Conservation (phyloP, 1,140 invertebrate species). For the Holotrichia oblita region DNA sequence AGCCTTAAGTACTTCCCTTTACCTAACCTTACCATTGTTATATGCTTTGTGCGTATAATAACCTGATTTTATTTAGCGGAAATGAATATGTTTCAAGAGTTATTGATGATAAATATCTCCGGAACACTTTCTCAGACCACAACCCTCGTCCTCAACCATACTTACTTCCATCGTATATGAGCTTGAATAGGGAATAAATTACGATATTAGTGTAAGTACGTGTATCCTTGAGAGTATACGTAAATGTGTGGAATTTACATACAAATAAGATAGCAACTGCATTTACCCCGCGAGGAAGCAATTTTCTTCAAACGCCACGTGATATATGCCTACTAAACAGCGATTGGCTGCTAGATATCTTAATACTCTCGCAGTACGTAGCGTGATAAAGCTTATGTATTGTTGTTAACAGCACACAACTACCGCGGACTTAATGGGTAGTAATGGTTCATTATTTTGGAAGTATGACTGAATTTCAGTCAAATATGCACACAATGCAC, state of each 20-base stretch:
- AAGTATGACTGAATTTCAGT: not conserved
- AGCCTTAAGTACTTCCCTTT: too few relatives aligned
- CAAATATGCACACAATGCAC: too few relatives aligned
- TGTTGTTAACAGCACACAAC: not conserved
- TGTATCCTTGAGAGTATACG: not conserved
- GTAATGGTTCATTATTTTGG: not conserved
- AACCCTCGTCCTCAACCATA: too few relatives aligned
- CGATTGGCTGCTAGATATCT: not conserved
- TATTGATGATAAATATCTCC: too few relatives aligned
- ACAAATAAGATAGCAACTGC: not conserved
- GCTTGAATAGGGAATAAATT: not conserved
- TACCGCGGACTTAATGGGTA: not conserved
- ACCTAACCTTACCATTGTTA: too few relatives aligned
- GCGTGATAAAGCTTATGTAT: not conserved
- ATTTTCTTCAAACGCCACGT: not conserved
- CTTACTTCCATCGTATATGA: too few relatives aligned
- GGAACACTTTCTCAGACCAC: too few relatives aligned
- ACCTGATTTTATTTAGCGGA: too few relatives aligned
- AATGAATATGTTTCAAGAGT: too few relatives aligned
- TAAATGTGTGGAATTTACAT: not conserved
- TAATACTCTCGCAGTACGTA: not conserved
- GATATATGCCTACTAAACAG: not conserved
- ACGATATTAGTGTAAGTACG: not conserved
- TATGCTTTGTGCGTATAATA: too few relatives aligned
- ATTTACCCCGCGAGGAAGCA: not conserved